Evolutionary conservation across 1,140 invertebrate genomes (phyloP), one percentile per base, ranked within the genome.

Genomic region (Drosophila ambigua): DNA sequence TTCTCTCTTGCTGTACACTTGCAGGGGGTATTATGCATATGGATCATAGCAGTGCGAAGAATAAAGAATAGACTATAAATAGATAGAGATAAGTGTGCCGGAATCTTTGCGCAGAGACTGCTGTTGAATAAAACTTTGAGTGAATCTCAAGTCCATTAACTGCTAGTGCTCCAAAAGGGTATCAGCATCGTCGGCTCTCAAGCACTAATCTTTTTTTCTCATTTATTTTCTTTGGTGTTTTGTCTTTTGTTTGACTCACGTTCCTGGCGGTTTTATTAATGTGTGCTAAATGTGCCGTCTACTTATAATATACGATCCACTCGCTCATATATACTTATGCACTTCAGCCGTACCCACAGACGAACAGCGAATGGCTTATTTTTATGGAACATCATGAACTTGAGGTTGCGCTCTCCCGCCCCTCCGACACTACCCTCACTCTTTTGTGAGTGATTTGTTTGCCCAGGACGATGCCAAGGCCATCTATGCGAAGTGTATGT

Each of bases 201-300:
- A 39, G 4, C 35, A 4, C 11, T 2, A 20, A 13, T 4, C 4
- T 2, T 44, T 35, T 35, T 44, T 15, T 39, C 20, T 13, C 2
- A 0, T 23, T 63, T 64, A 20, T 28, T 26, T 50, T 48, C 24
- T 11, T 26, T 41, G 26, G 41, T 23, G 8, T 4, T 35, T 4
- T 35, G 26, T 45, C 20, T 45, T 77, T 74, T 87, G 77, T 81
- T 81, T 62, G 65, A 24, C 69, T 55, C 82, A 87, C 80, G 80
- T 85, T 80, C 31, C 72, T 71, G 81, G 81, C 57, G 81, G 81
- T 81, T 74, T 85, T 85, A 85, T 85, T 85, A 87, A 85, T 85
- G 81, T 74, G 73, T 81, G 82, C 82, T 81, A 87, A 85, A 85
- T 85, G 81, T 85, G 73, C 58, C 64, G 60, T 85, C 72, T 80